Evolutionary conservation across 2,888 invertebrate species (phyloP), one percentile per base, ranked within the genome.

Genomic region (Drosophila algonquin): DNA sequence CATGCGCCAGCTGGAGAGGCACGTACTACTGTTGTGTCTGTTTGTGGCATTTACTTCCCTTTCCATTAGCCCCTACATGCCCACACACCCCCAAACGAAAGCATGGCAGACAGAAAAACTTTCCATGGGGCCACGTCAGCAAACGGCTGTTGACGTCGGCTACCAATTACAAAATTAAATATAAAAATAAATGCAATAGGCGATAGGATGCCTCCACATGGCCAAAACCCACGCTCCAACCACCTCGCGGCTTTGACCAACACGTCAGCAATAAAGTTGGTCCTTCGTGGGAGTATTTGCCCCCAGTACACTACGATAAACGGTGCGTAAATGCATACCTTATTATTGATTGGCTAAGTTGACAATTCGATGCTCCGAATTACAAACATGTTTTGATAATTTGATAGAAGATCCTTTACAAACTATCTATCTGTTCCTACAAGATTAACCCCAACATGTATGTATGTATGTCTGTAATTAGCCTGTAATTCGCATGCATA

Each of bases 261-360:
- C 40, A 65, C 65, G 65, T 65, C 65, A 65, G 65, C 65, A 16
- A 65, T 40, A 48, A 65, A 65, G 54, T 64, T 64, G 64, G 50
- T 54, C 55, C 54, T 40, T n/a, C 2, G 40, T 40, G 12, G 40
- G 40, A 40, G 40, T 7, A 7, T 7, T 50, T 55, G 55, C 55
- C 65, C 54, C 44, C 64, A 40, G 14, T n/a, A 14, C 5, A 61
- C 30, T 47, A 50, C 24, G 55, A 65, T 55, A 44, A 67, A 45
- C 24, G 45, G 46, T 67, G 45, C 9, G 9, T 44, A 24, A 40
- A 30, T 30, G 65, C 45, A 45, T 18, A 32, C n/a, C n/a, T n/a
- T n/a, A 54, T 21, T 54, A 53, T 63, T 44, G 52, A 62, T 51
- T 63, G 51, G 50, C 44, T 9, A 6, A 8, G 27, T 7, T 40